A percentile compares a stretch with the other conserved stretches of the same genome.
These are phyloP conservation scores for Lamprotornis superbus DNA, from an alignment of 2,113 vertebrate genomes.

Conservation along the genomic window DNA sequence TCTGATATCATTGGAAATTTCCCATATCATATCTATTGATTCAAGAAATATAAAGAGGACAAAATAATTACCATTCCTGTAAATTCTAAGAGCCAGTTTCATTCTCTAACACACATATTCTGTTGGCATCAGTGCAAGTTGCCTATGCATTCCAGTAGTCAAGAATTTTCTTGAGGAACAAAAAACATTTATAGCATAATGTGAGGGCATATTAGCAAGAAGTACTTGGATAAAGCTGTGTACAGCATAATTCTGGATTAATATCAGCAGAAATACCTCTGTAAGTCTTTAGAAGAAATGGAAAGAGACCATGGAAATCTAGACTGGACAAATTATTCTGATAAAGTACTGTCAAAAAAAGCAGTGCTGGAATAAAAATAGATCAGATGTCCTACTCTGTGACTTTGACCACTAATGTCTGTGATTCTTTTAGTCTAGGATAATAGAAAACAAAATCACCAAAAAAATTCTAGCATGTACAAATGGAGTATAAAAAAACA, in stretches of 20 bases:
- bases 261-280: background rate
- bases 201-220: background rate
- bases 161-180: background rate
- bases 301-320: background rate
- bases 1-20: background rate
- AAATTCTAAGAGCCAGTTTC: background rate
- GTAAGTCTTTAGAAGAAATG: background rate
- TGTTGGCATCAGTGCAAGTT: accelerated
- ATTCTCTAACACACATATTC: background rate
- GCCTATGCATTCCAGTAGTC: background rate
- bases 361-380: background rate
- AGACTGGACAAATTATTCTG: background rate
- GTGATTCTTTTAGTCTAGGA: background rate
- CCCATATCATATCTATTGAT: background rate
- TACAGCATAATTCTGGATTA: background rate
- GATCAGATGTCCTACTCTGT: background rate
- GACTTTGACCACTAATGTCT: background rate
- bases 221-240: background rate
- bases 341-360: background rate
- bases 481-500: background rate
- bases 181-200: background rate
- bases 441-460: background rate
- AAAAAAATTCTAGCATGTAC: background rate
- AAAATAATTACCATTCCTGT: background rate
- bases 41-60: background rate